Evolutionary conservation across 1,140 invertebrate species (phyloP), one percentile per base, ranked within the genome.

Genomic region (Nephotettix cincticeps): DNA sequence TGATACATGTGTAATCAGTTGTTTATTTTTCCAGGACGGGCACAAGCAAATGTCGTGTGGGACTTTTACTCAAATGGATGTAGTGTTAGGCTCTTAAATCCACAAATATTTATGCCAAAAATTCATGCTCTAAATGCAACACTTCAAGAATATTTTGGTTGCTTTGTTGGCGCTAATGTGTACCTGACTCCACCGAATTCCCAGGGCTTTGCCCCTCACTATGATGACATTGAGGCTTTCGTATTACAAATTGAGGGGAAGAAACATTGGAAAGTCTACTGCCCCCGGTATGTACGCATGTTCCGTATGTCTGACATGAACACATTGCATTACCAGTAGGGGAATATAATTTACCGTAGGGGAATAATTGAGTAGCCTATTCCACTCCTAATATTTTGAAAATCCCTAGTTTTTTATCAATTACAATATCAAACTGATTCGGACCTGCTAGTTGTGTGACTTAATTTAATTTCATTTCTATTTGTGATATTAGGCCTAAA

Each of bases 141-240:
- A 11, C 81, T 99, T 61, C 97, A 99, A 83, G 97, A 99, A 82
- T 93, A 89, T 78, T 98, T 99, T 79, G 91, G 91, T 58, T 96
- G 92, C 70, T 93, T 96, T 83, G 94, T 97, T 54, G 97, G 97
- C 11, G 92, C 94, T 1, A 99, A 99, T 88, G 87, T 91, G 14
- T 99, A 99, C 79, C 80, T 99, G 56, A 99, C 97, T n/a, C 97
- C 97, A 17, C 90, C 96, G 9, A 91, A 92, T 69, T 93, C 92
- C 76, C 96, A 99, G 86, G 97, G 97, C 0, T 99, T 99, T 86
- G 97, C 97, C 1, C 97, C 97, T 0, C 97, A 99, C 83, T 99
- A 92, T 82, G 97, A 99, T 84, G 97, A 99, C 78, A 99, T 99
- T 75, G 98, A 99, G 84, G 97, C 97, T 17, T 99, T 99, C 81